Evolutionary conservation across 2,113 vertebrate species (phyloP).

Genomic region (Gobiocypris rarus): DNA sequence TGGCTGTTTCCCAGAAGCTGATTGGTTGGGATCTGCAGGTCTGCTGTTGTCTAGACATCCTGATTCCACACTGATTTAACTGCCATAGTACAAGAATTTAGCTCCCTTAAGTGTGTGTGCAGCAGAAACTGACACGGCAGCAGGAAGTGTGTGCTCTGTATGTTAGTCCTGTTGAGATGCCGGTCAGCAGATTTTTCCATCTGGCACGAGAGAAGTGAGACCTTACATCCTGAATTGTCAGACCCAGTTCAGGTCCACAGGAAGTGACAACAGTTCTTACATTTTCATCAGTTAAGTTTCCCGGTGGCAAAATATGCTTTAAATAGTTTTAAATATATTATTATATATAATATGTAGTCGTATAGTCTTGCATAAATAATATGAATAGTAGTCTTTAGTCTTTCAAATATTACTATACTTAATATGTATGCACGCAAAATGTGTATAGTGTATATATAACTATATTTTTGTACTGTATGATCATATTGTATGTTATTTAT

Average conservation of each 20-base stretch:
- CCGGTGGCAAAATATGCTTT: too few relatives aligned
- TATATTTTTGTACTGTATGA: too few relatives aligned
- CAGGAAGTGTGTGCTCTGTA: background rate
- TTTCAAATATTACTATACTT: too few relatives aligned
- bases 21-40: slow-evolving; percentile 31
- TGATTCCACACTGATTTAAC: slow-evolving; percentile 19
- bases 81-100: background rate
- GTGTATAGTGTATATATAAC: too few relatives aligned
- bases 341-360: too few relatives aligned
- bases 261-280: background rate
- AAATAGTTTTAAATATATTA: too few relatives aligned
- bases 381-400: too few relatives aligned
- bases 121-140: background rate
- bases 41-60: slow-evolving; percentile 30
- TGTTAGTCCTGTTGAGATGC: slow-evolving; percentile 16
- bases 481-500: too few relatives aligned
- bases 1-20: slow-evolving; percentile 28
- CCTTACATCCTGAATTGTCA: slow-evolving; percentile 12
- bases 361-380: too few relatives aligned
- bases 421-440: too few relatives aligned
- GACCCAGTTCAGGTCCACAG: background rate
- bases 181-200: background rate
- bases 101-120: slow-evolving; percentile 11
- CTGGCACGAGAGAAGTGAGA: slow-evolving; percentile 9
- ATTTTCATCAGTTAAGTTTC: too few relatives aligned